Percentiles rank a stretch among this genome's conserved stretches.
These are phyloP conservation scores for Anhinga anhinga DNA, from an alignment of 2,113 vertebrate species.

Conservation along the genomic window DNA sequence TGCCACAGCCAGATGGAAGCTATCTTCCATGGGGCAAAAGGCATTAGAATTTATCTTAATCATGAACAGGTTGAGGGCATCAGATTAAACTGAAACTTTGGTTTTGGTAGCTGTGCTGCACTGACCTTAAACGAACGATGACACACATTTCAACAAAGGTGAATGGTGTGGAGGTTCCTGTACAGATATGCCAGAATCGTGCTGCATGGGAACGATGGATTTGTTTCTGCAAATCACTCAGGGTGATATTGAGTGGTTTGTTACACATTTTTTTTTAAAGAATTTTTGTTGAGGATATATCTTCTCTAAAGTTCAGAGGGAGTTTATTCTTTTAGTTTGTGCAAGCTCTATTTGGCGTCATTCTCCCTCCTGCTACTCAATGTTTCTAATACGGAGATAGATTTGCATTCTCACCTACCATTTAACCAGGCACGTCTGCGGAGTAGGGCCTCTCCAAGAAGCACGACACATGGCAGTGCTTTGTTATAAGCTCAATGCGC, in stretches of 20 bases:
- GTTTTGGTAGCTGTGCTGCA: neutral
- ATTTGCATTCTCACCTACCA: neutral
- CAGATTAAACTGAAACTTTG: neutral
- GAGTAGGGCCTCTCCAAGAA: slow-evolving; percentile 1
- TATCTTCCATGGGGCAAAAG: neutral
- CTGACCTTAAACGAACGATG: neutral
- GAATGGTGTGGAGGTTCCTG: neutral
- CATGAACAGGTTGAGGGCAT: neutral
- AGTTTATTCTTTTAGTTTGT: neutral
- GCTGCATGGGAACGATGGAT: neutral
- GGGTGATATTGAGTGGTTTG: neutral
- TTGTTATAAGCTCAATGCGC: neutral
- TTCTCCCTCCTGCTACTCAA: neutral
- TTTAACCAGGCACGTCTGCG: neutral
- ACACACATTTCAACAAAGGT: neutral
- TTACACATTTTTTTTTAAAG: neutral
- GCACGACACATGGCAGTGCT: neutral
- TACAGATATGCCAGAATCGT: neutral
- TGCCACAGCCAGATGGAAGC: neutral
- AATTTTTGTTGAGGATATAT: neutral
- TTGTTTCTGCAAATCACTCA: neutral
- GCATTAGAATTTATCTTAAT: neutral
- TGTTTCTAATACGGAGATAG: neutral
- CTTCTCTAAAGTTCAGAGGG: neutral
- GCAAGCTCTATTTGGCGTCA: neutral